Conservation (phyloP, 2,113 vertebrate species). For the Plectropomus leopardus region DNA sequence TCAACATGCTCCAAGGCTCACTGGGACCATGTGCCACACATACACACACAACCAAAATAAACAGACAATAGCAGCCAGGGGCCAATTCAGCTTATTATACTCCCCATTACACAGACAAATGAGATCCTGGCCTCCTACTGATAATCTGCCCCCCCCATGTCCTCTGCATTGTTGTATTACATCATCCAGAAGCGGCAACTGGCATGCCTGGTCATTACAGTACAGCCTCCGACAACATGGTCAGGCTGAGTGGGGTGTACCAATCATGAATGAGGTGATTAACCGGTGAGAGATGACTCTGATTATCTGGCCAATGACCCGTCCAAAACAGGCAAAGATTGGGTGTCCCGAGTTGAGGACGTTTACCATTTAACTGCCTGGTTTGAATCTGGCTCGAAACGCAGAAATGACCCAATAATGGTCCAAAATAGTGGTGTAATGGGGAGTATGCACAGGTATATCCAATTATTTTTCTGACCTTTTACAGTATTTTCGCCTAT, state of each 20-base stretch:
- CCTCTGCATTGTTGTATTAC: slow-evolving; percentile 65
- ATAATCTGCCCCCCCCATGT: slow-evolving; percentile 64
- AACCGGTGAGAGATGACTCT: slow-evolving; percentile 8
- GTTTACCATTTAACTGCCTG: neutral
- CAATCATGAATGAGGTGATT: slow-evolving; percentile 13
- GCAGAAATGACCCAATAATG: too few relatives aligned
- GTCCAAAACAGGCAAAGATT: neutral
- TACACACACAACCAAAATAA: slow-evolving; percentile 51
- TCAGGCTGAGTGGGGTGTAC: neutral
- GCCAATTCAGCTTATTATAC: slow-evolving; percentile 78
- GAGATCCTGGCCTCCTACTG: slow-evolving; percentile 76
- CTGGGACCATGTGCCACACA: neutral
- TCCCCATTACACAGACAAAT: slow-evolving; percentile 81
- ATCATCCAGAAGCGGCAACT: slow-evolving; percentile 70
- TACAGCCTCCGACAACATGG: slow-evolving; percentile 19
- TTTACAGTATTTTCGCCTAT: too few relatives aligned
- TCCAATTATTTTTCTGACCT: too few relatives aligned
- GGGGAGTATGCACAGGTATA: too few relatives aligned
- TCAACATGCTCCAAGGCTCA: slow-evolving; percentile 20
- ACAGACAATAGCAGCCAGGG: slow-evolving; percentile 69
- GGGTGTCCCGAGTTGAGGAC: neutral
- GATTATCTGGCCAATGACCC: neutral
- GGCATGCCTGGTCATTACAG: slow-evolving; percentile 54
- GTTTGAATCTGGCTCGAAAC: neutral
- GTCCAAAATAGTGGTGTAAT: too few relatives aligned